Evolutionary conservation across 2,113 vertebrate species (phyloP), one percentile per base, ranked within the genome.

Genomic region (Ciconia boyciana): DNA sequence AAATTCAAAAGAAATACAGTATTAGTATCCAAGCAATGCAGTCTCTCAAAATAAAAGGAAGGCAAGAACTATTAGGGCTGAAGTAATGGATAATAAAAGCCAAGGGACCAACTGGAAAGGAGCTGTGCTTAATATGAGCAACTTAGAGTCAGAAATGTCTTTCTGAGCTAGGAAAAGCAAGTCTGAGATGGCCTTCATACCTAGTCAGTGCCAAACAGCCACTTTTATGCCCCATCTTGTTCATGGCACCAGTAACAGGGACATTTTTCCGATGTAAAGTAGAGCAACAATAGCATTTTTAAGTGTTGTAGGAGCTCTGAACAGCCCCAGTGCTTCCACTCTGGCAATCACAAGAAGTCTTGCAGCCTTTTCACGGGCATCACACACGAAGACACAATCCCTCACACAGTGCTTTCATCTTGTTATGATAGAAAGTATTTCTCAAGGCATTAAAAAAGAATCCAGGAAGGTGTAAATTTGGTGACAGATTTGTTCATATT

Each of bases 1-100:
- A 89, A 95, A 96, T 94, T 95, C 83, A 87, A 91, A 95, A 87
- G 68, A 92, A 95, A 96, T 87, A 82, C 70, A 87, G 57, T 81
- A 78, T 82, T 89, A 93, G 71, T 83, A 89, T 51, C 83, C 68
- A 89, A 92, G 65, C 48, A 71, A 58, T 89, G 62, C 60, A 89
- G 49, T 82, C 41, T 82, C 57, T 87, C 90, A 94, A 95, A 95
- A 93, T 65, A 95, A 96, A 93, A 89, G 34, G 58, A 62, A 90
- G 29, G 21, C 39, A 91, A 72, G 83, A 82, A 84, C 69, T 82
- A 54, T 79, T 94, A 78, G n/a, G 69, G 66, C 15, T 72, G 61
- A 77, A 91, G 28, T 69, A 89, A 92, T 49, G 72, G 80, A 32
- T 82, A 82, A 90, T 78, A 81, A 94, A 96, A 91, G 22, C 32